Evolutionary conservation across 2,888 invertebrate species (phyloP).

Genomic region (Stenoptilia bipunctidactyla): DNA sequence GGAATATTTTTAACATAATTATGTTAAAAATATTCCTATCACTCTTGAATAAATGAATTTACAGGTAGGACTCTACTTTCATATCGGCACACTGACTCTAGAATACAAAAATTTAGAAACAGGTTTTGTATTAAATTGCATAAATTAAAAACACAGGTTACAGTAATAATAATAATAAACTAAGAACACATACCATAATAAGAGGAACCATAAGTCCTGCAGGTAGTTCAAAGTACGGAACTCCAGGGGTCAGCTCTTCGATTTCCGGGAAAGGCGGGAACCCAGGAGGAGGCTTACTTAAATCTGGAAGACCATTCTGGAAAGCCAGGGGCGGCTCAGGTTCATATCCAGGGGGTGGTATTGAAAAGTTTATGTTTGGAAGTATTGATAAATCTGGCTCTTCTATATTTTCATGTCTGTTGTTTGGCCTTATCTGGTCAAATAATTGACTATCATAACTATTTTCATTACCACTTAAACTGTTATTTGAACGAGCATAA

Average conservation of each 20-base stretch:
- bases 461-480: slow-evolving; percentile 62
- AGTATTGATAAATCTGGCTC: slow-evolving; percentile 44
- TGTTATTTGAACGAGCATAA: slow-evolving; percentile 49
- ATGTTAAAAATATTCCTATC: background rate
- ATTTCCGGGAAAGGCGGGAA: slow-evolving; percentile 70
- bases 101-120: too few species aligned
- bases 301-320: slow-evolving; percentile 80
- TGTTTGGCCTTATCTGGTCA: slow-evolving; percentile 43
- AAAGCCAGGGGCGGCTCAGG: slow-evolving; percentile 50
- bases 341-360: slow-evolving; percentile 58
- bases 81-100: too few species aligned
- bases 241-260: slow-evolving; percentile 88
- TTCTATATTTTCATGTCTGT: slow-evolving; percentile 31
- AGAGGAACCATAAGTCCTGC: slow-evolving; percentile 98
- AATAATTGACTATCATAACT: slow-evolving; percentile 60
- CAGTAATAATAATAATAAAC: too few species aligned
- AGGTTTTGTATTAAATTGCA: too few species aligned
- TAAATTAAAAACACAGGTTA: too few species aligned
- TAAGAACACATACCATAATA: slow-evolving; percentile 76
- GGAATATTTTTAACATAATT: background rate
- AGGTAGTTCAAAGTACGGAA: slow-evolving; percentile 96
- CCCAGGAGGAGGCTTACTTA: slow-evolving; percentile 89
- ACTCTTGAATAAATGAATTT: too few species aligned
- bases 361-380: slow-evolving; percentile 58
- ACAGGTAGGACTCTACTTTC: too few species aligned